Conservation (phyloP, 2,888 invertebrate species). For the Drosophila colorata region DNA sequence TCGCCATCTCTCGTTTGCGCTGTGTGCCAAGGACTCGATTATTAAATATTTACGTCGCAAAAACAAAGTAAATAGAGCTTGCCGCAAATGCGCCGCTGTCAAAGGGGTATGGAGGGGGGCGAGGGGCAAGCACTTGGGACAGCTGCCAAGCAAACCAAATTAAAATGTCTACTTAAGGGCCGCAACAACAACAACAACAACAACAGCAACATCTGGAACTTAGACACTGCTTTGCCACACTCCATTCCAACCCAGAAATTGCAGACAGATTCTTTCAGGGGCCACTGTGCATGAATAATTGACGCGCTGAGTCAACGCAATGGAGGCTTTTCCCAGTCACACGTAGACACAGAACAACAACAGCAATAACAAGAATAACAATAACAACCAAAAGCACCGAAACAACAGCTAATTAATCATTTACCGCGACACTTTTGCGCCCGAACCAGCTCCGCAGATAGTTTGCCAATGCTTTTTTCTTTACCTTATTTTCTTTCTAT, state of each 20-base stretch:
- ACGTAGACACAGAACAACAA: slow-evolving; percentile 13
- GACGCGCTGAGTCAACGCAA: slow-evolving; percentile 68
- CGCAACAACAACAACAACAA: neutral
- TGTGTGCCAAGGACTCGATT: slow-evolving; percentile 64
- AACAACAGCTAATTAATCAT: slow-evolving; percentile 70
- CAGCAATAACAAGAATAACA: slow-evolving; percentile 1
- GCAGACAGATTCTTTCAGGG: slow-evolving; percentile 35
- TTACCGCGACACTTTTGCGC: slow-evolving; percentile 37
- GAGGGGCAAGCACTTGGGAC: slow-evolving; percentile 27
- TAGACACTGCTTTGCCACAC: slow-evolving; percentile 9
- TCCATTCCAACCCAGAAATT: slow-evolving; percentile 8
- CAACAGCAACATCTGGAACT: slow-evolving; percentile 4
- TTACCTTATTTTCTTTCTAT: slow-evolving; percentile 3
- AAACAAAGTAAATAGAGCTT: slow-evolving; percentile 58
- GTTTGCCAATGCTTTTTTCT: slow-evolving; percentile 32
- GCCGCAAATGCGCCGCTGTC: slow-evolving; percentile 22
- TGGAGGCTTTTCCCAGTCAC: slow-evolving; percentile 66
- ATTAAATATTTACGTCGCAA: slow-evolving; percentile 71
- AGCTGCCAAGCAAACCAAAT: slow-evolving; percentile 46
- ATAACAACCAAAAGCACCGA: slow-evolving; percentile 7
- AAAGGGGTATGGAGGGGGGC: neutral
- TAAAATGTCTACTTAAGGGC: slow-evolving; percentile 42
- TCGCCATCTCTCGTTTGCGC: neutral
- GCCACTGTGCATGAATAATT: slow-evolving; percentile 59
- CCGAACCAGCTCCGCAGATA: slow-evolving; percentile 34